phyloP scores from a whole-genome alignment of 2,888 invertebrate species.

The Amphipoea lucens region DNA sequence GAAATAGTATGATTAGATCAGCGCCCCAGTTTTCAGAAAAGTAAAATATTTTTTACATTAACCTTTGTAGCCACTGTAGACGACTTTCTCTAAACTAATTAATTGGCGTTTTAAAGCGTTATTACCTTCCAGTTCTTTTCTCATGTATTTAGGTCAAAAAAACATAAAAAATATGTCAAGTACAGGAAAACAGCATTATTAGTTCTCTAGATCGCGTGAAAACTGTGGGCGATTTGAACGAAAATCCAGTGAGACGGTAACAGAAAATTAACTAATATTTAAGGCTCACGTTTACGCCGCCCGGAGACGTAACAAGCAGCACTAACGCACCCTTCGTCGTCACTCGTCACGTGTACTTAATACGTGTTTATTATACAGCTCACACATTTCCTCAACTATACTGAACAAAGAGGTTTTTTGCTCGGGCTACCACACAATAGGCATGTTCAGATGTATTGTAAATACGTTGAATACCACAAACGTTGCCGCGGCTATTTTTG shows the following conservation, averaged over 20 bases:
- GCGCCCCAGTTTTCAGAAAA: not conserved
- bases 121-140: not conserved
- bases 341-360: conserved; percentile 57
- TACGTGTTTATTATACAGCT: conserved; percentile 31
- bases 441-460: conserved; percentile 33
- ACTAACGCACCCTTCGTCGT: conserved; percentile 48
- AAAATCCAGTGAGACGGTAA: not conserved
- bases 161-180: not conserved
- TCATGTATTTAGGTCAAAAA: not conserved
- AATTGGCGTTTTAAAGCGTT: not conserved
- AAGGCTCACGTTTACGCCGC: conserved; percentile 38
- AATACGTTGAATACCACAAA: conserved; percentile 35
- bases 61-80: not conserved
- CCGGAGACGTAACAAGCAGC: conserved; percentile 42
- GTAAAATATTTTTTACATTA: not conserved
- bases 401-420: conserved; percentile 58
- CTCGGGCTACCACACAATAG: conserved; percentile 36
- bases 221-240: not conserved
- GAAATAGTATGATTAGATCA: not conserved
- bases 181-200: not conserved
- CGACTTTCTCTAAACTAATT: not conserved
- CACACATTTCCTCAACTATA: conserved; percentile 51
- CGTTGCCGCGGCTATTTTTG: conserved; percentile 12
- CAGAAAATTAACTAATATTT: conserved; percentile 28
- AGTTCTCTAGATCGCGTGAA: not conserved